Percentiles rank a stretch among this genome's conserved stretches.
phyloP scores from a whole-genome alignment of 2,888 invertebrate species.

The Suillia variegata region DNA sequence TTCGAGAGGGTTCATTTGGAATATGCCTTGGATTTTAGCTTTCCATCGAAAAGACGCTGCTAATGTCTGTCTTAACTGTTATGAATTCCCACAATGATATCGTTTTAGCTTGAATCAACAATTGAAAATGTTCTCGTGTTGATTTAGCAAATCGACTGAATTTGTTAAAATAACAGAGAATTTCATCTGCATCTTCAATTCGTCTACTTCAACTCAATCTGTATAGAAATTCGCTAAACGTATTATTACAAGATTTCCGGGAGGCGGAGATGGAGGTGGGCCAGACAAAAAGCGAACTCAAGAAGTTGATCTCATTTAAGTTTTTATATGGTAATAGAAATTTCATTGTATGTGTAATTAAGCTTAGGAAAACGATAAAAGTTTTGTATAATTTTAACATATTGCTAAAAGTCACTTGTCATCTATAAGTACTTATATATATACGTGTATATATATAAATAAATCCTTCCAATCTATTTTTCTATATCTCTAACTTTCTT shows the following conservation, averaged over 20 bases:
- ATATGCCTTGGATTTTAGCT: no score
- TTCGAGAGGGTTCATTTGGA: no score
- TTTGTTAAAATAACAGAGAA: slow-evolving; percentile 51
- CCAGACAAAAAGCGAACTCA: slow-evolving; percentile 5
- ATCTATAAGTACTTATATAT: no score
- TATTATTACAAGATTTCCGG: slow-evolving; percentile 20
- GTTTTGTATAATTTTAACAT: slow-evolving; percentile 13
- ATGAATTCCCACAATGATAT: not conserved
- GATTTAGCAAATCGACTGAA: slow-evolving; percentile 57
- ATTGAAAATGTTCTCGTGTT: slow-evolving; percentile 32
- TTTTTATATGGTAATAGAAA: slow-evolving; percentile 10
- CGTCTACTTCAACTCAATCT: not conserved
- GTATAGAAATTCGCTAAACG: slow-evolving; percentile 41
- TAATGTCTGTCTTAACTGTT: not conserved
- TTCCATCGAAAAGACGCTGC: no score
- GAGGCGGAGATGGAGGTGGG: not conserved
- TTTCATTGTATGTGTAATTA: slow-evolving; percentile 6
- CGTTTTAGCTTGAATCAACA: slow-evolving; percentile 1
- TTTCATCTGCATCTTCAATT: no score
- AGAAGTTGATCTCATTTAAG: slow-evolving; percentile 40
- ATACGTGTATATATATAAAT: no score
- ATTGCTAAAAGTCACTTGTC: no score
- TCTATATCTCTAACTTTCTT: no score
- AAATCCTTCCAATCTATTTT: no score
- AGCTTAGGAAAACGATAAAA: slow-evolving; percentile 22